Base-by-base conservation (phyloP, 2,113 vertebrate genomes). In the Delphinus delphis region DNA sequence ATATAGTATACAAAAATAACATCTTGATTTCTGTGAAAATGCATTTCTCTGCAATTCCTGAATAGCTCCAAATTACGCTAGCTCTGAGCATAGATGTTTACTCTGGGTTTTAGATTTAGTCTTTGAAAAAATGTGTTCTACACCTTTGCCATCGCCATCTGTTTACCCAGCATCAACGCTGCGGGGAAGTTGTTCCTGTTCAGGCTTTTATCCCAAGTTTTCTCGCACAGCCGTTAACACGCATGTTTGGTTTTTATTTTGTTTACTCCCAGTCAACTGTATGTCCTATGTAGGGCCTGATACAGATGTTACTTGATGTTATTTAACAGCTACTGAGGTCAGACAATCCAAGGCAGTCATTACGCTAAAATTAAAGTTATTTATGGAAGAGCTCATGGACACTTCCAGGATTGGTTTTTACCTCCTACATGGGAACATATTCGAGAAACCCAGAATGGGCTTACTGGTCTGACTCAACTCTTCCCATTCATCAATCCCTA, bases 1-100 rank as follows among this genome's bases (percentile, higher is more conserved):
- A 99, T 99, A 99, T 99, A 99, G 99, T 99, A 99, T 99, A 99
- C 99, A 99, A 99, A 99, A 99, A 99, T 99, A 99, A 99, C 99
- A 99, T 99, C 99, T 99, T 99, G 99, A 99, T 99, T 99, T 99
- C 99, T 99, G 99, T 99, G 99, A 99, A 99, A 99, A 99, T 98
- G 98, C 99, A 99, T 99, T 99, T 99, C 99, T 99, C 99, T 99
- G 99, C 98, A 99, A 98, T 98, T 99, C 99, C 98, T 99, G 99
- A 99, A 99, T 99, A 99, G 98, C 99, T 99, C 99, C 99, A 99
- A 99, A 99, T 99, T 99, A 99, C 98, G 98, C 99, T 98, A 99
- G 98, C 98, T 99, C 98, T 99, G 98, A 99, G 99, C 98, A 98
- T 97, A 98, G 98, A 99, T 99, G 99, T 98, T 97, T 95, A 91